phyloP scores from a whole-genome alignment of 2,113 vertebrate genomes.

The Gymnocephalus cernua region DNA sequence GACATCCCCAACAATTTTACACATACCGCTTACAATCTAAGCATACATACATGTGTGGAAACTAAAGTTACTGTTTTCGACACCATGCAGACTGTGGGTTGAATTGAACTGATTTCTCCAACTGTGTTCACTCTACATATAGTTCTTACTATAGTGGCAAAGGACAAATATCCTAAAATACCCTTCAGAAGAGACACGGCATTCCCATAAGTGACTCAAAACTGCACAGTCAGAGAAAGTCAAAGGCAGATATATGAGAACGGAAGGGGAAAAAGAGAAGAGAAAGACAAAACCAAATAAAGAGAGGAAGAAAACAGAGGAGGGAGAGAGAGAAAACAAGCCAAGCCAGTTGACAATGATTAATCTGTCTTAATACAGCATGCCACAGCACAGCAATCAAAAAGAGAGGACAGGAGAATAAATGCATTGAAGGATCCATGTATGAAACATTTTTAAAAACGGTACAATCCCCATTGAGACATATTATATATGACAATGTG shows the following conservation, averaged over 20 bases:
- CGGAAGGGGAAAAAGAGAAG: slow-evolving; percentile 33
- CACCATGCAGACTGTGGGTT: not conserved
- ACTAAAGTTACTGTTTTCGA: not conserved
- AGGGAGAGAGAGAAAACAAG: slow-evolving; percentile 21
- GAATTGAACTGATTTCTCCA: not conserved
- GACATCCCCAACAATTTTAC: not conserved
- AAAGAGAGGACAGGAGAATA: slow-evolving; percentile 7
- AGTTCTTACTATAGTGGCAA: slow-evolving; percentile 3
- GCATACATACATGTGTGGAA: not conserved
- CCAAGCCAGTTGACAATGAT: slow-evolving; percentile 27
- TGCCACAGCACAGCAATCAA: slow-evolving; percentile 12
- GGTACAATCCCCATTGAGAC: slow-evolving; percentile 13
- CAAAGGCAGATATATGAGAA: slow-evolving; percentile 62
- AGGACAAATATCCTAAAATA: slow-evolving; percentile 41
- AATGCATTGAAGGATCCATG: not conserved
- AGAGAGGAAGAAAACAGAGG: slow-evolving; percentile 16
- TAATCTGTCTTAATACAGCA: slow-evolving; percentile 15
- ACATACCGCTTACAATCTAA: not conserved
- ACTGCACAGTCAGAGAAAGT: slow-evolving; percentile 66
- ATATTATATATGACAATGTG: slow-evolving; percentile 3
- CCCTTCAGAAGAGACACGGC: slow-evolving; percentile 49
- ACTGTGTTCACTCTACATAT: not conserved
- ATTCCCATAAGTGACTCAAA: slow-evolving; percentile 46
- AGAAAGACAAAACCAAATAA: slow-evolving; percentile 50
- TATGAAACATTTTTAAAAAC: slow-evolving; percentile 7